phyloP scores from a whole-genome alignment of 2,797 vertebrate genomes.

The Fratercula arctica region DNA sequence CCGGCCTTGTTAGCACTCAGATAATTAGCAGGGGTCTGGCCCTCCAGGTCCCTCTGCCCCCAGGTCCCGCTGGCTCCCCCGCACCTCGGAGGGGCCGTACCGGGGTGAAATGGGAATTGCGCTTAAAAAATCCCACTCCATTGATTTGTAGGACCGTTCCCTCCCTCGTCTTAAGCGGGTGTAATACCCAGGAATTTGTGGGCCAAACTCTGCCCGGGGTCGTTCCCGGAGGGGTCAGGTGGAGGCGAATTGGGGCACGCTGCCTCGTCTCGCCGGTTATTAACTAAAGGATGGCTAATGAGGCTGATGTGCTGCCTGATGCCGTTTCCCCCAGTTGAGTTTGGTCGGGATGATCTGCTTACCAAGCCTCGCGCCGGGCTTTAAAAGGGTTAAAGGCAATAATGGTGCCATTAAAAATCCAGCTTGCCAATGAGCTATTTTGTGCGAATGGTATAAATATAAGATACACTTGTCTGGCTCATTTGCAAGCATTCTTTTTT shows the following conservation, averaged over 20 bases:
- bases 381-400: conserved; percentile 46
- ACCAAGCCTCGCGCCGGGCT: neutral
- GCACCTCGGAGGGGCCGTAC: neutral
- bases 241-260: fast-evolving
- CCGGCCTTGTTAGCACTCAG: neutral
- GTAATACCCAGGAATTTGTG: neutral
- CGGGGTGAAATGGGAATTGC: neutral
- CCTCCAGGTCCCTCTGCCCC: neutral
- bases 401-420: conserved; percentile 52
- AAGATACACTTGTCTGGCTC: conserved; percentile 75
- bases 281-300: neutral
- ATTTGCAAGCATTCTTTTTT: conserved; percentile 78
- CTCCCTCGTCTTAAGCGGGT: neutral
- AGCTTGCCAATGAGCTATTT: conserved; percentile 67
- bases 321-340: neutral
- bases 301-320: neutral
- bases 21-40: conserved; percentile 26
- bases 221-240: fast-evolving
- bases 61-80: neutral
- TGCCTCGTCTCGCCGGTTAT: neutral
- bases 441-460: conserved; percentile 70
- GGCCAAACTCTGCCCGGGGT: neutral
- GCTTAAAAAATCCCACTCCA: neutral
- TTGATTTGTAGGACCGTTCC: neutral
- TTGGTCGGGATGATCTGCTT: neutral